Evolutionary conservation across 2,113 vertebrate species (phyloP).

Genomic region (Cariama cristata): DNA sequence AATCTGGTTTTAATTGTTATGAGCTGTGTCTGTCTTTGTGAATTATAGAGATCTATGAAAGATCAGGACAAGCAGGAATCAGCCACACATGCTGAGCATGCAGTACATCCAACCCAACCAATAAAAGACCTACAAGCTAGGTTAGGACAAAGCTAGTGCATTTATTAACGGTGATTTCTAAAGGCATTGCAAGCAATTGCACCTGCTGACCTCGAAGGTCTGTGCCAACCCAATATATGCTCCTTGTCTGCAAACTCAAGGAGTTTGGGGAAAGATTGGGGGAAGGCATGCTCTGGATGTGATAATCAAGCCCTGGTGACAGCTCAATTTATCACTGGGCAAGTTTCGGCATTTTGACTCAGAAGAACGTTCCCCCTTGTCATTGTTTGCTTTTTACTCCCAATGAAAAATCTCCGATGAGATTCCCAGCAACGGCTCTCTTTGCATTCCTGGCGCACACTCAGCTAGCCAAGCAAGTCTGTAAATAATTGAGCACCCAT

Average conservation of each 20-base stretch:
- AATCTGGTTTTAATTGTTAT: not conserved
- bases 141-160: not conserved
- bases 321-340: constrained; percentile 21
- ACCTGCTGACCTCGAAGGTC: not conserved
- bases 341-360: not conserved
- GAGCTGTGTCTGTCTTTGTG: not conserved
- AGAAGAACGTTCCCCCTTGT: not conserved
- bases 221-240: not conserved
- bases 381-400: not conserved
- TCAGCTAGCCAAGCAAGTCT: constrained; percentile 17
- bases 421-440: constrained; percentile 9
- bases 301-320: not conserved
- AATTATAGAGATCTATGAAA: not conserved
- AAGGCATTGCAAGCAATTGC: not conserved
- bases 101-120: not conserved
- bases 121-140: not conserved
- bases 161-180: not conserved
- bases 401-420: constrained; percentile 6
- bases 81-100: not conserved
- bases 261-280: not conserved
- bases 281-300: not conserved
- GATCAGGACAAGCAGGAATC: not conserved
- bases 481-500: constrained; percentile 49
- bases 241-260: not conserved
- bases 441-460: constrained; percentile 13